Evolutionary conservation across 2,797 vertebrate species (phyloP).

Genomic region (Chrysocyon brachyurus): DNA sequence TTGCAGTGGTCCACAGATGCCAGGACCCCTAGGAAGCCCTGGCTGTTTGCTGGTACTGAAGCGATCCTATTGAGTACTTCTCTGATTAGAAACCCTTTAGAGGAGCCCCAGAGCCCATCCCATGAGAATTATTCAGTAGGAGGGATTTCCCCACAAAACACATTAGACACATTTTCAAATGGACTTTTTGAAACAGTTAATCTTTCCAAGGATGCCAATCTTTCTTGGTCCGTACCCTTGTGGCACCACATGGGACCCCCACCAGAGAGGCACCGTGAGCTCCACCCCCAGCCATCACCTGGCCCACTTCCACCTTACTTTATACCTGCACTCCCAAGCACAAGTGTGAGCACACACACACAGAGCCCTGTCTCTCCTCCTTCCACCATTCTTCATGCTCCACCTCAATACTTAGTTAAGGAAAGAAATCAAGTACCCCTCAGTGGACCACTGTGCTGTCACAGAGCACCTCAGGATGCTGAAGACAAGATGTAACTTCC

Average conservation of each 20-base stretch:
- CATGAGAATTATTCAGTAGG: background rate
- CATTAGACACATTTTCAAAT: background rate
- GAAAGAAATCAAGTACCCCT: rapidly evolving
- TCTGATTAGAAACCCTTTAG: background rate
- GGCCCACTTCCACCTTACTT: background rate
- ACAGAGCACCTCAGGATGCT: rapidly evolving
- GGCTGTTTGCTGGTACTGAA: rapidly evolving
- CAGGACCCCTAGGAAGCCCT: rapidly evolving
- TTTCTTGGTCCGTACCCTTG: background rate
- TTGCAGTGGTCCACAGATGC: background rate
- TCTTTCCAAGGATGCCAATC: background rate
- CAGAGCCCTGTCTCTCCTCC: background rate
- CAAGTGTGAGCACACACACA: background rate
- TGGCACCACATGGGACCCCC: rapidly evolving
- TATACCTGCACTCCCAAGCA: background rate
- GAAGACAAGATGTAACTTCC: background rate
- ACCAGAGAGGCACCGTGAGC: rapidly evolving
- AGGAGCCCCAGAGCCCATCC: background rate
- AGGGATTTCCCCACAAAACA: background rate
- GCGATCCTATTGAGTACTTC: rapidly evolving
- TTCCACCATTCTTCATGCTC: rapidly evolving
- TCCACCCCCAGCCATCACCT: no score
- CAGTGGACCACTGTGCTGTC: rapidly evolving
- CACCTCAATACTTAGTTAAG: background rate
- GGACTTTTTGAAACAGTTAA: background rate